Base-by-base conservation (phyloP, 2,797 vertebrate species). In the Phrynocephalus forsythii region DNA sequence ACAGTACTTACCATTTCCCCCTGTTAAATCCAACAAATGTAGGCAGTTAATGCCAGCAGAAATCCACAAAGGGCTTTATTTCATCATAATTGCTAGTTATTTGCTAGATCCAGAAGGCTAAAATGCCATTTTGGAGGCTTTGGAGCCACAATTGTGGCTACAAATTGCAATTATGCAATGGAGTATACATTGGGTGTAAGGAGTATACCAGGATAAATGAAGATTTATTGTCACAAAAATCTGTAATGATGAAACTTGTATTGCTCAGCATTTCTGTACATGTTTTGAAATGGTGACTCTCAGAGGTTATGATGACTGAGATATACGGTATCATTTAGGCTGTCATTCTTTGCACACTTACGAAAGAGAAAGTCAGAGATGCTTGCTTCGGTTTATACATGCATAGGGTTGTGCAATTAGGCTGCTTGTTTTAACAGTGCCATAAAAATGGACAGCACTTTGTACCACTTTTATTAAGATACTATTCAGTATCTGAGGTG, bases 121-220 rank as follows among this genome's bases (percentile, higher is more conserved):
- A 92, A 95, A 86, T 83, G 15, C 0, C n/a, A 82, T 86, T 83
- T 84, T 69, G 5, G 6, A 87, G 26, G 79, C 60, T 89, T 85
- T 82, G 18, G 85, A 90, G 84, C 6, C 2, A 38, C 1, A 22
- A 85, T 89, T 89, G 63, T 11, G 75, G 10, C 0, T 91, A 69
- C 30, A 88, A 82, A 86, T 85, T 82, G 44, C 48, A 91, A 89
- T 88, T 0, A 7, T 18, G 6, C 72, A 18, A 56, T 68, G 26
- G 92, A 86, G 76, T 83, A 16, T 67, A 3, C 5, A 66, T 33
- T 82, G 2, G 30, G 5, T 30, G 66, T 76, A 22, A n/a, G 44
- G 48, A 89, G 48, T 9, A 24, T 2, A 67, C 79, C 13, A 52
- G 16, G 5, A 16, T 56, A 88, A 44, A 84, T 22, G 2, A 90